phyloP scores from a whole-genome alignment of 2,888 invertebrate genomes.

The Stenchaetothrips biformis region DNA sequence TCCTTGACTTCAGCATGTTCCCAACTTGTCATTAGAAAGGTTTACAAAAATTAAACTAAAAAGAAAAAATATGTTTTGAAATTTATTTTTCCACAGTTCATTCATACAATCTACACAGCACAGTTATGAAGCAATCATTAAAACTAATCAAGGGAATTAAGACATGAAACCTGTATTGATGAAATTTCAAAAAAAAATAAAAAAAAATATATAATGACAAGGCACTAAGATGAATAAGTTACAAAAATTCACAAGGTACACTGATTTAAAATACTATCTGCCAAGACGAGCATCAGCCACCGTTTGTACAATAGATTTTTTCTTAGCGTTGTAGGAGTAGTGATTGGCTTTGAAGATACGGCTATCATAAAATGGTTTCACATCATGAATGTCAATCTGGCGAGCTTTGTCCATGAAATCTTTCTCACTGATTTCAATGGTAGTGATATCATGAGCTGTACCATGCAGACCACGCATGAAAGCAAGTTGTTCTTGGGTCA shows the following conservation, averaged over 20 bases:
- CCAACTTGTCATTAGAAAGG: too few species aligned
- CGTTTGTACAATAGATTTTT: constrained; percentile 80
- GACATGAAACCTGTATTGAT: too few species aligned
- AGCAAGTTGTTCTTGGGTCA: constrained; percentile 84
- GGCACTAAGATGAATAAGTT: background rate
- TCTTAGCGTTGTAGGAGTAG: constrained; percentile 76
- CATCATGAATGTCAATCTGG: constrained; percentile 82
- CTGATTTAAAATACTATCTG: constrained; percentile 43
- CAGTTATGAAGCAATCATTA: too few species aligned
- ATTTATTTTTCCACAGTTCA: too few species aligned
- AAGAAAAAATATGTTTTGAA: too few species aligned
- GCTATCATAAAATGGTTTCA: constrained; percentile 88
- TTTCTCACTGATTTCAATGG: constrained; percentile 80
- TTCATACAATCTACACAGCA: too few species aligned
- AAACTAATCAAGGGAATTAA: too few species aligned
- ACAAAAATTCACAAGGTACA: constrained; percentile 33
- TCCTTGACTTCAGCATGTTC: too few species aligned
- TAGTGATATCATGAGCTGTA: constrained; percentile 51
- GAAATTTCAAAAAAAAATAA: background rate
- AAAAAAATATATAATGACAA: background rate
- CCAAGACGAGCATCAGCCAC: constrained; percentile 50
- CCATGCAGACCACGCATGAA: constrained; percentile 70
- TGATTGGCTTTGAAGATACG: constrained; percentile 82
- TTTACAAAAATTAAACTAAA: too few species aligned
- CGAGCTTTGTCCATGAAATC: constrained; percentile 80